Evolutionary conservation across 2,797 vertebrate genomes (phyloP).

Genomic region (Chelon labrosus): DNA sequence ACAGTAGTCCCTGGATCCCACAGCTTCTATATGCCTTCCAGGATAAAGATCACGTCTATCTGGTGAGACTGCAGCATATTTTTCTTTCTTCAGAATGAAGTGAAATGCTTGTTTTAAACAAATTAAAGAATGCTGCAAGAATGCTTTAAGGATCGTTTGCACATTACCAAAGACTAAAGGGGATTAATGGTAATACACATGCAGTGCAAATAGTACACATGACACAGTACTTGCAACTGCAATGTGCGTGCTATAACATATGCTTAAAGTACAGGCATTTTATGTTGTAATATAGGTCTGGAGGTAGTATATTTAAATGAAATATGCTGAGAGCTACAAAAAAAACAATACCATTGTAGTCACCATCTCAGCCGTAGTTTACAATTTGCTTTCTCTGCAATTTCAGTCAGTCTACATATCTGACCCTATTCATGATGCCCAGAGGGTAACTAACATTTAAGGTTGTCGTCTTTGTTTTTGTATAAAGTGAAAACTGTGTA

Average conservation of each 20-base stretch:
- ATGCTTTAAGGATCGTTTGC: conserved; percentile 5
- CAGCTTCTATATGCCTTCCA: conserved; percentile 95
- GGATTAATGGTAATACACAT: conserved; percentile 18
- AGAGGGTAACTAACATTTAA: not conserved
- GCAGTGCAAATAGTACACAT: not conserved
- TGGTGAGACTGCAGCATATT: conserved; percentile 85
- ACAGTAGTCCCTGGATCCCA: conserved; percentile 93
- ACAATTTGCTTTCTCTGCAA: conserved; percentile 2
- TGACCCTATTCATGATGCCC: too few species aligned
- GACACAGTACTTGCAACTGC: not conserved
- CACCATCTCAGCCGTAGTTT: not conserved
- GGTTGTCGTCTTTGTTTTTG: not conserved
- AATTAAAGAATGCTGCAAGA: not conserved
- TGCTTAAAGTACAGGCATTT: not conserved
- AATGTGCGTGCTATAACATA: not conserved
- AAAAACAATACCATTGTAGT: not conserved
- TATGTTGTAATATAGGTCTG: conserved; percentile 1
- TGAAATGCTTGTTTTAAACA: not conserved
- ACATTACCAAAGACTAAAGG: not conserved
- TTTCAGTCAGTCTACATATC: not conserved
- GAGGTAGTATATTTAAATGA: not conserved
- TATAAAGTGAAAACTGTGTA: not conserved
- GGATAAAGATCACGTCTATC: conserved; percentile 92
- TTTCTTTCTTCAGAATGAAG: not conserved
- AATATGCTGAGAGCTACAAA: not conserved